Conservation (phyloP, 2,113 vertebrate species). For the Panthera tigris region DNA sequence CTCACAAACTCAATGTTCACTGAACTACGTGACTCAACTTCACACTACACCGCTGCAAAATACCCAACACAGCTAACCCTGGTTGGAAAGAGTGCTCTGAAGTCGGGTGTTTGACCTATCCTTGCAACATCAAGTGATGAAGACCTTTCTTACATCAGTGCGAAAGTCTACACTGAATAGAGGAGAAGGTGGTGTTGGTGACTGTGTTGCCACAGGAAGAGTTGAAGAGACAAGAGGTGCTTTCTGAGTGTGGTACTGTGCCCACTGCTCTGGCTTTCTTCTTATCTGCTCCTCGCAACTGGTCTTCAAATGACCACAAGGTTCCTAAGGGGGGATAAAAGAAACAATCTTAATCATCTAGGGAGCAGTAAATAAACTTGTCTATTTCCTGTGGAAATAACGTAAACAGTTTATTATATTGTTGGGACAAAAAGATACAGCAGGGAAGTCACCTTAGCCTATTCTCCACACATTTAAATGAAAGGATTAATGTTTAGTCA, state of each 20-base stretch:
- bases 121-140: not conserved
- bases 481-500: conserved; percentile 38
- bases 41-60: conserved; percentile 38
- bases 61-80: not conserved
- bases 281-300: conserved; percentile 93
- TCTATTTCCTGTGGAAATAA: conserved; percentile 37
- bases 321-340: conserved; percentile 85
- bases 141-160: conserved; percentile 88
- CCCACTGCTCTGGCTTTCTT: conserved; percentile 95
- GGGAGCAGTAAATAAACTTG: conserved; percentile 39
- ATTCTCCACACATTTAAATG: not conserved
- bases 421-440: not conserved
- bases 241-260: conserved; percentile 90
- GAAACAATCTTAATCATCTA: conserved; percentile 67
- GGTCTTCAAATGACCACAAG: conserved; percentile 91
- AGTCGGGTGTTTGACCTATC: not conserved
- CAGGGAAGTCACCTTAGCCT: conserved; percentile 1
- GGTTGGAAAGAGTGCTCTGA: conserved; percentile 7
- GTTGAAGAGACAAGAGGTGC: conserved; percentile 85
- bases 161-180: conserved; percentile 94
- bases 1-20: not conserved
- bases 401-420: conserved; percentile 39
- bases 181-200: conserved; percentile 93
- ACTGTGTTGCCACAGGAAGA: conserved; percentile 87
- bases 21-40: not conserved